Conservation (phyloP, 2,113 vertebrate genomes). For the Dissostichus mawsoni region DNA sequence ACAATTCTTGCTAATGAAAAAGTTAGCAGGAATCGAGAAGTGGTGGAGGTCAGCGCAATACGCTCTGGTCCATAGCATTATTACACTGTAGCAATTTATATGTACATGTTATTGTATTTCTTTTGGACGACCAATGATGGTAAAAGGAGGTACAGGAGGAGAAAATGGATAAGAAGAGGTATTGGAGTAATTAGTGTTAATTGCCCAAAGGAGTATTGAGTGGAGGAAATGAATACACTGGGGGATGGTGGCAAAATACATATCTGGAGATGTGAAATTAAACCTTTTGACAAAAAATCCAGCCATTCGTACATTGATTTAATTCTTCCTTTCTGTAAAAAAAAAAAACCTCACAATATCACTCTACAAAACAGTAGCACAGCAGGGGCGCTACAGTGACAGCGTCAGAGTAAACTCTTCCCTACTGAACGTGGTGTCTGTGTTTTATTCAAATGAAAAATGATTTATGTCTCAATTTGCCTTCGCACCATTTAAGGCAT, state of each 20-base stretch:
- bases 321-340: neutral
- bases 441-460: constrained; percentile 21
- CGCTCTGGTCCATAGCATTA: too few relatives aligned
- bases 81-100: too few relatives aligned
- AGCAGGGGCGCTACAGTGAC: constrained; percentile 26
- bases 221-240: neutral
- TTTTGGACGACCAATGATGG: neutral
- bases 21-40: too few relatives aligned
- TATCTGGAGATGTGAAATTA: neutral
- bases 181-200: neutral
- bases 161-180: neutral
- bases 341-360: too few relatives aligned
- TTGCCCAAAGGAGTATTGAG: neutral
- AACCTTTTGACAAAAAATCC: neutral
- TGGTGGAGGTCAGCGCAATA: too few relatives aligned
- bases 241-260: neutral
- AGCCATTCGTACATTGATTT: neutral
- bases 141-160: neutral
- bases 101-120: too few relatives aligned
- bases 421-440: neutral
- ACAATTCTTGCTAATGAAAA: too few relatives aligned
- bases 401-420: neutral
- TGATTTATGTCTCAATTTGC: constrained; percentile 54
- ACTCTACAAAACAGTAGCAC: neutral
- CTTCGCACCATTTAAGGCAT: constrained; percentile 21